Evolutionary conservation across 1,140 invertebrate species (phyloP).

Genomic region (Hyphantria cunea): DNA sequence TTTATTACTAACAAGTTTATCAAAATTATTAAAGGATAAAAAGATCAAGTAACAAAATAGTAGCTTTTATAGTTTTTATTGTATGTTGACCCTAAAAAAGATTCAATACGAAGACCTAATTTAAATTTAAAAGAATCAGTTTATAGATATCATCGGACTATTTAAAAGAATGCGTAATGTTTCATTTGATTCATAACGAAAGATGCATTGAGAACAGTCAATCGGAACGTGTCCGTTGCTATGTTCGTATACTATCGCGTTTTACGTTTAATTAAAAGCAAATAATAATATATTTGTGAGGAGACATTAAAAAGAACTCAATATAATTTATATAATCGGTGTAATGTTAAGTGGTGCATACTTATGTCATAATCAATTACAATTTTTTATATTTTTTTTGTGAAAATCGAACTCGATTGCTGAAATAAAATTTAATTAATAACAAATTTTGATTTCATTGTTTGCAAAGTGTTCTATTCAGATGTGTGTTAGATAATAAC

Average conservation of each 20-base stretch:
- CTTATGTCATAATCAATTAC: too few species aligned
- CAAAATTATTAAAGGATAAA: neutral
- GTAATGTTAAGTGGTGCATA: too few species aligned
- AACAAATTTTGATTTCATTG: too few species aligned
- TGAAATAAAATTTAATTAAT: too few species aligned
- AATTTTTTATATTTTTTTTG: too few species aligned
- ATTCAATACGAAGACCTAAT: constrained; percentile 1
- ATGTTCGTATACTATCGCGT: neutral
- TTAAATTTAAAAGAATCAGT: constrained; percentile 18
- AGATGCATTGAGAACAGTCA: constrained; percentile 13
- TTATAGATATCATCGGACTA: constrained; percentile 24
- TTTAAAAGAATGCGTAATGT: constrained; percentile 23
- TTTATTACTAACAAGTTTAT: too few species aligned
- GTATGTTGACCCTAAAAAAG: constrained; percentile 3
- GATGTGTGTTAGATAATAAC: constrained; percentile 30
- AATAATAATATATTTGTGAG: too few species aligned
- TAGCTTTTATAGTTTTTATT: neutral
- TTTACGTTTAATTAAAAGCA: too few species aligned
- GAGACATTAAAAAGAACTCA: too few species aligned
- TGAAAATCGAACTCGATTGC: too few species aligned
- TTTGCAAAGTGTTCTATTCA: neutral
- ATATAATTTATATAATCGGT: neutral
- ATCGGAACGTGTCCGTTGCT: constrained; percentile 3
- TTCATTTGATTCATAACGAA: constrained; percentile 13
- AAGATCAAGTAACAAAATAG: neutral